phyloP scores from a whole-genome alignment of 2,797 vertebrate species.

The Dromococcyx pavoninus region DNA sequence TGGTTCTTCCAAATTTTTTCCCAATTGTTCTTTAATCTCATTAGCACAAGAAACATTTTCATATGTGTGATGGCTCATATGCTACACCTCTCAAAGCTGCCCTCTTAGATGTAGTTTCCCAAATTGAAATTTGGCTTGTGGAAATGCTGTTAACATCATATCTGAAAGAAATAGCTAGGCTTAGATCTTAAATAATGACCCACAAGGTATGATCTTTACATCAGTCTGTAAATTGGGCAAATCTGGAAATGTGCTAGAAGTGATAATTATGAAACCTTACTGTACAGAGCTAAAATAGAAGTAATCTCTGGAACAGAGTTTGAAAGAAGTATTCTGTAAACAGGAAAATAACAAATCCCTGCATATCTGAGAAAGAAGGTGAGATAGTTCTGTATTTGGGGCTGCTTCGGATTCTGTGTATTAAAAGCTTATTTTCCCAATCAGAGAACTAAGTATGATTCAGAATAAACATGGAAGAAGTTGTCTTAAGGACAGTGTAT shows the following conservation, averaged over 20 bases:
- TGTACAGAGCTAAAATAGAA: neutral
- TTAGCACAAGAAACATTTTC: neutral
- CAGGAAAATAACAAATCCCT: neutral
- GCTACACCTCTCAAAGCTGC: neutral
- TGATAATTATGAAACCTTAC: neutral
- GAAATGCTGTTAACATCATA: neutral
- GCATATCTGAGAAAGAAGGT: neutral
- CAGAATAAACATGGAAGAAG: neutral
- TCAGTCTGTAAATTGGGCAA: neutral
- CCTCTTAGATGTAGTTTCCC: neutral
- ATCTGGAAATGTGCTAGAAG: neutral
- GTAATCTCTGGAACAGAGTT: neutral
- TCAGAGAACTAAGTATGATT: neutral
- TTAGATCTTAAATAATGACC: neutral
- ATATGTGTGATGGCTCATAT: neutral
- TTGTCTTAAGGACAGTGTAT: neutral
- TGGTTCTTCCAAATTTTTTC: neutral
- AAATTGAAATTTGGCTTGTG: neutral
- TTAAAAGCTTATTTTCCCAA: slow-evolving; percentile 13
- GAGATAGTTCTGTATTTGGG: neutral
- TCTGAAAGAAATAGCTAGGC: neutral
- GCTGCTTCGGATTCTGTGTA: neutral
- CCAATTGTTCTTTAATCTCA: neutral
- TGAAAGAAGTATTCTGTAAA: neutral
- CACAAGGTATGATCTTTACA: neutral